Evolutionary conservation across 2,797 vertebrate species (phyloP).

Genomic region (Notolepis coatsorum): DNA sequence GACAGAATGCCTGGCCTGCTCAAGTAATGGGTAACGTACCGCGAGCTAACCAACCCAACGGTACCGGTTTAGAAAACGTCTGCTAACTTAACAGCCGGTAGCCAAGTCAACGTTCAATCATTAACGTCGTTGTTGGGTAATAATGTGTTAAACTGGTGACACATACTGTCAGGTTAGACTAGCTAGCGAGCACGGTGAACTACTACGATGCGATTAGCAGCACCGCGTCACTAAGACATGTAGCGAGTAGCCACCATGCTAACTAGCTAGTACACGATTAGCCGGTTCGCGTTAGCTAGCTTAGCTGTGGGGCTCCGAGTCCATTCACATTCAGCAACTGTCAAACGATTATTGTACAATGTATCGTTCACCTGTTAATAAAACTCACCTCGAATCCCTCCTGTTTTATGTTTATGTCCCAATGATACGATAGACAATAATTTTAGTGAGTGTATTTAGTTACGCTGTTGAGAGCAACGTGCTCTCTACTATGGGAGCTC

Average conservation of each 20-base stretch:
- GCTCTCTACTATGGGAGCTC: constrained; percentile 9
- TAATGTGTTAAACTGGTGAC: neutral
- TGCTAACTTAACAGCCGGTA: too few relatives aligned
- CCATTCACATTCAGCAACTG: neutral
- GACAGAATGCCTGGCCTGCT: too few relatives aligned
- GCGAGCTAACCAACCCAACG: too few relatives aligned
- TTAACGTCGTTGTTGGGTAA: too few relatives aligned
- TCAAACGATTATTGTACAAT: neutral
- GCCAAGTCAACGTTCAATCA: too few relatives aligned
- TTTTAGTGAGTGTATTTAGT: neutral
- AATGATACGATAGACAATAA: neutral
- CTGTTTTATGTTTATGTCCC: neutral
- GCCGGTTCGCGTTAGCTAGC: neutral
- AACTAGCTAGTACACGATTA: neutral
- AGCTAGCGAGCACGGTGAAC: constrained; percentile 7
- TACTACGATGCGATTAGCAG: neutral
- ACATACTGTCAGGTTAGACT: neutral
- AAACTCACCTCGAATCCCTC: constrained; percentile 23
- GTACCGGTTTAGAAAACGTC: too few relatives aligned
- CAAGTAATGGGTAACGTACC: neutral
- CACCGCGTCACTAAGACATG: neutral
- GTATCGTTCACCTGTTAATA: neutral
- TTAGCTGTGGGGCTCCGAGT: neutral
- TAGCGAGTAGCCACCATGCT: too few relatives aligned
- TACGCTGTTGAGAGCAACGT: constrained; percentile 30